Base-by-base conservation (phyloP, 2,888 invertebrate species). In the Hydraecia micacea region DNA sequence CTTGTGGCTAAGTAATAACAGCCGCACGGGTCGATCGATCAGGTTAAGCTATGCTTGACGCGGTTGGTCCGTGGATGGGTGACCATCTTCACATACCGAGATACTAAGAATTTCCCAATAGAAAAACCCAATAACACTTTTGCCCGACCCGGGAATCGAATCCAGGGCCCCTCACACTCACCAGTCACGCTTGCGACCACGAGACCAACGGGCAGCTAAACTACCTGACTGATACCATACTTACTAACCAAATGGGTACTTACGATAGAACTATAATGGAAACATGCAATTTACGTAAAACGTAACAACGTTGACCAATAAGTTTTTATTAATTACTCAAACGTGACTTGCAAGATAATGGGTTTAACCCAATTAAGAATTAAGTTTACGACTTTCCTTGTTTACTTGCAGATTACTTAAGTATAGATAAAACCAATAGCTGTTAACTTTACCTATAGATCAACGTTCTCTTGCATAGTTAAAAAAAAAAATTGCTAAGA, bases 331-430 rank as follows among this genome's bases (percentile, higher is more conserved):
- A 79, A 76, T 80, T 13, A 55, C 36, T 72, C 25, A 62, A 15
- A 39, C 65, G 46, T 85, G 83, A 82, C 79, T 80, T 63, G 85
- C 60, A 76, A 28, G 8, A 79, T 46, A 28, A 63, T 78, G 62
- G 77, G 77, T 75, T 82, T 80, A 75, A 72, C 66, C 13, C 66
- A 71, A 71, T 71, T 60, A 78, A 21, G 1, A 36, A 60, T 65
- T 13, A 60, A 68, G 15, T 77, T 65, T 75, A 80, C 13, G 42
- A 13, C 62, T 82, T 85, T 79, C 82, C 82, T 82, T 58, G 49
- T 82, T 28, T 32, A 42, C 8, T 36, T n/a, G 11, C 15, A 32
- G 4, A 32, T 28, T 68, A 25, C 9, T 46, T 36, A 36, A 4
- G 21, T 77, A n/a, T 9, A 52, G 32, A 32, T 60, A 8, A 36